Percentiles rank a stretch among this genome's conserved stretches.
phyloP scores from a whole-genome alignment of 2,888 invertebrate genomes.

The Trissolcus japonicus region DNA sequence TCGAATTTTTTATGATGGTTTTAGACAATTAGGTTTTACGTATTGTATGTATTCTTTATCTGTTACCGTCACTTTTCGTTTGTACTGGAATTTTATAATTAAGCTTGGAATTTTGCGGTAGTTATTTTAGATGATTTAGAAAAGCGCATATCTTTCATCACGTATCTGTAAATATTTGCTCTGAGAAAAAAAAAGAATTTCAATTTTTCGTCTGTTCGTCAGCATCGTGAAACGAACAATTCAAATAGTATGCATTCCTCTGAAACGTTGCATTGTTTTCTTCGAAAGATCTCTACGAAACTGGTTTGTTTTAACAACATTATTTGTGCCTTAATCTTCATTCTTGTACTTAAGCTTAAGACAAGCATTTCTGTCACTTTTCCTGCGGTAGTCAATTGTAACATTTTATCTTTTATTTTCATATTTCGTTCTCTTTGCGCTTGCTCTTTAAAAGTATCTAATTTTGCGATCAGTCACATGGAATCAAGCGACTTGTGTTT shows the following conservation, averaged over 20 bases:
- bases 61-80: no score
- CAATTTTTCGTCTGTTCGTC: neutral
- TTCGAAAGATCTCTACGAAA: slow-evolving; percentile 6
- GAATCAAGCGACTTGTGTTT: slow-evolving; percentile 3
- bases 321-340: slow-evolving; percentile 30
- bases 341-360: slow-evolving; percentile 12
- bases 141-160: no score
- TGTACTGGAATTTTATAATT: no score
- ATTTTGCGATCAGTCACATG: slow-evolving; percentile 10
- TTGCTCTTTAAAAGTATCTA: slow-evolving; percentile 1
- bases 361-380: neutral
- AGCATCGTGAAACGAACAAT: neutral
- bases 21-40: no score
- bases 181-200: neutral
- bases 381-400: neutral
- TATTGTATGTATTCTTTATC: no score
- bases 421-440: neutral
- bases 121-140: no score
- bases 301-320: slow-evolving; percentile 4
- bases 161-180: neutral
- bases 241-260: slow-evolving; percentile 1
- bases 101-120: no score
- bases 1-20: no score
- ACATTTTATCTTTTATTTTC: neutral
- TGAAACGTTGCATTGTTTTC: neutral